Evolutionary conservation across 2,888 invertebrate species (phyloP).

Genomic region (Alloscopus bannaensis): DNA sequence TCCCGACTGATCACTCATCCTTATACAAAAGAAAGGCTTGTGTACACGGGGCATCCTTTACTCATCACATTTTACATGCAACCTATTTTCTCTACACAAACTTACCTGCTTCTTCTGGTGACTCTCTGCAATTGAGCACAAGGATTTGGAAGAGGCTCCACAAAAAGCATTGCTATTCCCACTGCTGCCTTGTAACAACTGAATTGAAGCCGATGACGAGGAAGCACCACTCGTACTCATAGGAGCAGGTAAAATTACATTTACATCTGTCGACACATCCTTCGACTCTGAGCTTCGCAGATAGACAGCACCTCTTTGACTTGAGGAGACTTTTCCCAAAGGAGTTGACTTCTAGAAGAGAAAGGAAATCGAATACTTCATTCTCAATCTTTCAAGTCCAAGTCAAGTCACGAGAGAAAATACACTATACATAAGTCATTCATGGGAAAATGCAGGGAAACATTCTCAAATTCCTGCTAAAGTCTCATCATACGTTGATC

Average conservation of each 20-base stretch:
- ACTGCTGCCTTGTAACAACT: slow-evolving; percentile 26
- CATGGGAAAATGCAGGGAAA: too few relatives aligned
- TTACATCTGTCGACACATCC: slow-evolving; percentile 47
- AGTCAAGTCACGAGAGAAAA: too few relatives aligned
- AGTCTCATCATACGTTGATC: too few relatives aligned
- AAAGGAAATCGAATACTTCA: slow-evolving; percentile 13
- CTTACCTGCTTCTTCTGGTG: slow-evolving; percentile 58
- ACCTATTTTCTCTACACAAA: neutral
- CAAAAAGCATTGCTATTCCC: slow-evolving; percentile 10
- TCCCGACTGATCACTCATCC: neutral
- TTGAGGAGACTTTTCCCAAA: slow-evolving; percentile 43
- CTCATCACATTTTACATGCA: neutral
- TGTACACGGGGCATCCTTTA: neutral
- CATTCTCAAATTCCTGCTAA: too few relatives aligned
- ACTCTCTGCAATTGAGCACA: slow-evolving; percentile 47
- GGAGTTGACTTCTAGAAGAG: slow-evolving; percentile 41
- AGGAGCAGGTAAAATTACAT: slow-evolving; percentile 58
- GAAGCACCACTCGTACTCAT: slow-evolving; percentile 26
- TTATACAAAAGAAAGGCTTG: neutral
- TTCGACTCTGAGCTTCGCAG: slow-evolving; percentile 48
- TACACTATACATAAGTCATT: too few relatives aligned
- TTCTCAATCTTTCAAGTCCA: neutral
- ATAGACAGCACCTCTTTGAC: slow-evolving; percentile 48
- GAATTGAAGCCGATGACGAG: slow-evolving; percentile 44
- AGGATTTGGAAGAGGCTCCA: slow-evolving; percentile 41